Evolutionary conservation across 2,113 vertebrate genomes (phyloP), one percentile per base, ranked within the genome.

Genomic region (Coracopsis vasa): DNA sequence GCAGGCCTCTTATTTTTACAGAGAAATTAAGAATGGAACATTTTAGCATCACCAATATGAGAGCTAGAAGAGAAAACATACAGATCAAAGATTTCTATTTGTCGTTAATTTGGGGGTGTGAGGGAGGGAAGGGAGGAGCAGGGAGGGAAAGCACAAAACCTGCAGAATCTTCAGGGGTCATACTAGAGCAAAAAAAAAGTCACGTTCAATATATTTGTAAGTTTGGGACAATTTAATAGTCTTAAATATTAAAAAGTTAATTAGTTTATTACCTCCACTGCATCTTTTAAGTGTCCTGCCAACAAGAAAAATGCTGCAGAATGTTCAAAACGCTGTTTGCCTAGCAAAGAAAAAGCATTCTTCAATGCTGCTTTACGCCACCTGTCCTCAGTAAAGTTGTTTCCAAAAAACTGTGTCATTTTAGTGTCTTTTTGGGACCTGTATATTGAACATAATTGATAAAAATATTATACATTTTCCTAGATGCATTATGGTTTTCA

Each of bases 391-490:
- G 96, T 98, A 97, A 99, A 99, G 98, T 99, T 99, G 94, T 99
- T 99, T 90, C 98, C 99, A 98, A 99, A 99, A 98, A 99, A 99
- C 31, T 98, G 98, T n/a, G 99, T 99, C 99, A 99, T 99, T 98
- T 98, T 99, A 73, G 77, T 90, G 51, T 99, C 99, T 90, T 98
- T 99, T 91, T 99, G 98, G 75, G 99, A 99, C 97, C 99, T 99
- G 96, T 1, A 90, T 41, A 89, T 79, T 10, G 16, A 80, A 95
- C 37, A 84, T 13, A 72, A 91, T 85, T 65, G 25, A 71, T 24
- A 66, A 54, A 81, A 78, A 70, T 21, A 72, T 29, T 80, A 37
- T 1, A n/a, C 6, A 37, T 60, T 80, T 88, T 71, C 54, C 42
- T 47, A 81, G 7, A 47, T 67, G 27, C 15, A 61, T 33, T 45